These are phyloP conservation scores for Mamestra configurata DNA, from an alignment of 1,140 invertebrate genomes.

Conservation along the genomic window DNA sequence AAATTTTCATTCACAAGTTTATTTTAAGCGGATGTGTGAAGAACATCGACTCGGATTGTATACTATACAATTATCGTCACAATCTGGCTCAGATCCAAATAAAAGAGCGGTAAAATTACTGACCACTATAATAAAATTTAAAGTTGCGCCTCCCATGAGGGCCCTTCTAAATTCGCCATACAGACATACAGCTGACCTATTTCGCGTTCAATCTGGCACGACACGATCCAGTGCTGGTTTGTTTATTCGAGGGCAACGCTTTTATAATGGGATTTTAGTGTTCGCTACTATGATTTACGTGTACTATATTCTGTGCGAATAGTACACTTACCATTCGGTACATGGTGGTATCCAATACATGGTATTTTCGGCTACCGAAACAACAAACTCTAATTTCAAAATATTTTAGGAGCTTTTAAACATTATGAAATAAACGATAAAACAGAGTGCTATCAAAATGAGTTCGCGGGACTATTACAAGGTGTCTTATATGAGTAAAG, in stretches of 20 bases:
- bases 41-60: not conserved
- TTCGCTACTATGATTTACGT: constrained; percentile 37
- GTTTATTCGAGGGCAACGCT: constrained; percentile 38
- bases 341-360: constrained; percentile 60
- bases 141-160: constrained; percentile 46
- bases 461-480: constrained; percentile 81
- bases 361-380: constrained; percentile 38
- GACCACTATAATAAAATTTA: constrained; percentile 42
- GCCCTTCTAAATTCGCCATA: constrained; percentile 49
- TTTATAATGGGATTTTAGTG: constrained; percentile 44
- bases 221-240: constrained; percentile 30
- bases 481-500: constrained; percentile 74
- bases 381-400: constrained; percentile 22
- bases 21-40: constrained; percentile 20
- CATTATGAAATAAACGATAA: constrained; percentile 41
- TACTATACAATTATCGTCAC: constrained; percentile 16
- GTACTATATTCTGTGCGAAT: not conserved
- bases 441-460: constrained; percentile 70
- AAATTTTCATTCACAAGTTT: constrained; percentile 49
- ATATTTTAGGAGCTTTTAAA: constrained; percentile 34
- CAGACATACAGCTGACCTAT: constrained; percentile 38
- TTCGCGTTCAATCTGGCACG: constrained; percentile 41
- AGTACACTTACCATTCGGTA: constrained; percentile 30
- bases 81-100: constrained; percentile 34
- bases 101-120: constrained; percentile 42